Conservation (phyloP, 2,113 vertebrate species). For the Agelaius phoeniceus region DNA sequence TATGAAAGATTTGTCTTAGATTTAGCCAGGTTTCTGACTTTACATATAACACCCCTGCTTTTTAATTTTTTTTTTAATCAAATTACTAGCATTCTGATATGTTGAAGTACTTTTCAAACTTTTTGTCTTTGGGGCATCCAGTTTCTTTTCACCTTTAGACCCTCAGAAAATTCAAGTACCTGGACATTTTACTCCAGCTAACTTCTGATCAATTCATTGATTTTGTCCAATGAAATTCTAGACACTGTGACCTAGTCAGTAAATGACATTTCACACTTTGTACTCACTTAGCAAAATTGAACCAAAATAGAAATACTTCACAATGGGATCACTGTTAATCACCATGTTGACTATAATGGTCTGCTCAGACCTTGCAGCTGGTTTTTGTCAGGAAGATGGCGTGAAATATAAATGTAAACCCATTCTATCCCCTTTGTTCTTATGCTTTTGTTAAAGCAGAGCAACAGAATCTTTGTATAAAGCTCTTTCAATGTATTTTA, state of each 20-base stretch:
- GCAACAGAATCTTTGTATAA: not conserved
- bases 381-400: not conserved
- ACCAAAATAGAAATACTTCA: not conserved
- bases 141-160: not conserved
- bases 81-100: not conserved
- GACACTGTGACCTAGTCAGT: not conserved
- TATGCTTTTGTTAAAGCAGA: not conserved
- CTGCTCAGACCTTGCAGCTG: not conserved
- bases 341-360: not conserved
- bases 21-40: not conserved
- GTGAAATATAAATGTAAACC: not conserved
- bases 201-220: not conserved
- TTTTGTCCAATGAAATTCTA: not conserved
- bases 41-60: rapidly evolving
- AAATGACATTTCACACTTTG: not conserved
- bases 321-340: not conserved
- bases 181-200: not conserved
- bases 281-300: not conserved
- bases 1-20: not conserved
- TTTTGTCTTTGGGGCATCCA: not conserved
- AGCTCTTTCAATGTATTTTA: not conserved
- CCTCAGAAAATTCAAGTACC: not conserved
- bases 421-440: not conserved
- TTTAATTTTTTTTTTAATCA: not conserved
- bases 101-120: not conserved